These are phyloP conservation scores for Hyperoplus lanceolatus DNA, from an alignment of 2,797 vertebrate species.

Conservation along the genomic window DNA sequence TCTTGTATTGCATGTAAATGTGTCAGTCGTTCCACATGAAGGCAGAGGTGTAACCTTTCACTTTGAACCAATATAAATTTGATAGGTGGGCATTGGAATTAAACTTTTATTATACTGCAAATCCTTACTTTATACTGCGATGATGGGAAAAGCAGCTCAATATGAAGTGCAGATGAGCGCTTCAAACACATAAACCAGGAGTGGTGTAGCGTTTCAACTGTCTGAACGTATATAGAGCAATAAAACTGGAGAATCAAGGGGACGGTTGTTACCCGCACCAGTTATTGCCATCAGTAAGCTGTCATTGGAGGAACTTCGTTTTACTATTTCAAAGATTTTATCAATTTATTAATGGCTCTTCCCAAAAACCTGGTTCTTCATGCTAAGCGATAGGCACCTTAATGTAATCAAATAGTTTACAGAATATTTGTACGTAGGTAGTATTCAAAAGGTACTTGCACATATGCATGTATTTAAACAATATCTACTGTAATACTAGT, in stretches of 20 bases:
- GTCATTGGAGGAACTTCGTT: not conserved
- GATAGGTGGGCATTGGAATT: not conserved
- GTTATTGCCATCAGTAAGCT: not conserved
- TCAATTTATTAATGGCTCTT: not conserved
- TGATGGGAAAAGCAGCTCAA: not conserved
- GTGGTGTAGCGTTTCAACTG: not conserved
- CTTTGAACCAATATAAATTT: not conserved
- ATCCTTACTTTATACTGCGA: not conserved
- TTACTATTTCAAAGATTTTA: not conserved
- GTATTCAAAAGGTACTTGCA: not conserved
- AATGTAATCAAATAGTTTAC: not conserved
- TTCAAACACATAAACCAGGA: not conserved
- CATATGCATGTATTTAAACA: not conserved
- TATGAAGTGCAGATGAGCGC: not conserved
- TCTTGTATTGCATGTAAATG: not conserved
- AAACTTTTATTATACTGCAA: not conserved
- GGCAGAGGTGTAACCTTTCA: not conserved
- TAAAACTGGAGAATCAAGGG: not conserved
- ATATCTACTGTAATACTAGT: not conserved
- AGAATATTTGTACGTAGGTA: not conserved
- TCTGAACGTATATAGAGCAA: not conserved
- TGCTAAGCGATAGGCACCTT: not conserved
- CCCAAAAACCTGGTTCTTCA: not conserved
- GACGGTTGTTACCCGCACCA: not conserved
- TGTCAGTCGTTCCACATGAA: slow-evolving; percentile 5